Percentiles rank a stretch among this genome's conserved stretches.
These are phyloP conservation scores for Agrochola litura DNA, from an alignment of 2,888 invertebrate genomes.

Conservation along the genomic window DNA sequence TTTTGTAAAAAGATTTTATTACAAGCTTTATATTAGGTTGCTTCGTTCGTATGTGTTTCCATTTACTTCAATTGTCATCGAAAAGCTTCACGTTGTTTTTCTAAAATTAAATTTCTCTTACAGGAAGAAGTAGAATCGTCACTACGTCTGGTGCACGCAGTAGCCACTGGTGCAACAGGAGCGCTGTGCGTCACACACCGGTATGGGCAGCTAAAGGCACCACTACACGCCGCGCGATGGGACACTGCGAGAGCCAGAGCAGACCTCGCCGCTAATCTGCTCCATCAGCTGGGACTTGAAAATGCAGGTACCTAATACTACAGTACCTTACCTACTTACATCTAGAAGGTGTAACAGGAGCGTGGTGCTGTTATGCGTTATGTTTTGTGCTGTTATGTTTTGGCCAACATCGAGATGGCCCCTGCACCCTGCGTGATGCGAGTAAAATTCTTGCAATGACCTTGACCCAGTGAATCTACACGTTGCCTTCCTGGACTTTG, in stretches of 20 bases:
- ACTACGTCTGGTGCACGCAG: slow-evolving; percentile 94
- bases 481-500: neutral
- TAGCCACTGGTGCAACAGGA: slow-evolving; percentile 93
- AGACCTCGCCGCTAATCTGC: slow-evolving; percentile 94
- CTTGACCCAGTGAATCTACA: neutral
- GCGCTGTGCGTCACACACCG: slow-evolving; percentile 93
- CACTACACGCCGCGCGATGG: slow-evolving; percentile 93
- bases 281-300: slow-evolving; percentile 94
- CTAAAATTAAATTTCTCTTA: slow-evolving; percentile 31
- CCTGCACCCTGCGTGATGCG: slow-evolving; percentile 93
- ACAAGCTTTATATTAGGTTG: too few relatives aligned
- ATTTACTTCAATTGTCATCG: too few relatives aligned
- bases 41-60: too few relatives aligned
- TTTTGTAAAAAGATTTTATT: too few relatives aligned
- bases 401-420: slow-evolving; percentile 90
- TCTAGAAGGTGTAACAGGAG: slow-evolving; percentile 92
- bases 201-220: slow-evolving; percentile 92
- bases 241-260: slow-evolving; percentile 94
- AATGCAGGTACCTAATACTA: slow-evolving; percentile 74
- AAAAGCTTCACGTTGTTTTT: neutral
- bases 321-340: neutral
- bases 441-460: neutral
- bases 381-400: slow-evolving; percentile 88
- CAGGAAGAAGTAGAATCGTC: slow-evolving; percentile 92
- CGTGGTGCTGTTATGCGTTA: slow-evolving; percentile 90